Evolutionary conservation across 2,113 vertebrate genomes (phyloP).

Genomic region (Ammospiza nelsoni): DNA sequence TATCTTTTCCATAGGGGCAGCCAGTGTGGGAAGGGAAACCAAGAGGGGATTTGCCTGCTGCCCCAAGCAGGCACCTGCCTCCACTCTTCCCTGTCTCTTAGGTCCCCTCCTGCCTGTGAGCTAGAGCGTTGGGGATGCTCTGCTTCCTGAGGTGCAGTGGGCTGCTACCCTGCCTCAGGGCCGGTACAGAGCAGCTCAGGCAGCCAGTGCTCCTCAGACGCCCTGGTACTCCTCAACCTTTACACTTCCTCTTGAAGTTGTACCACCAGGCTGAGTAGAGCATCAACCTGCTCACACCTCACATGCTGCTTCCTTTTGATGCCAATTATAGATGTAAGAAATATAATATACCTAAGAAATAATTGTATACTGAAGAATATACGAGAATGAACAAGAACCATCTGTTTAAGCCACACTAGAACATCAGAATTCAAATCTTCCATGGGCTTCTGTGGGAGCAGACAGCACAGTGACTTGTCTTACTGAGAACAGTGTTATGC

Average conservation of each 20-base stretch:
- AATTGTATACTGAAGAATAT: not conserved
- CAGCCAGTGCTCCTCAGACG: not conserved
- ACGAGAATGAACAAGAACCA: not conserved
- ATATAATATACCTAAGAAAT: not conserved
- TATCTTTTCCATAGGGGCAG: not conserved
- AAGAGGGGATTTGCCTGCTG: not conserved
- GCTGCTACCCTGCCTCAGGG: not conserved
- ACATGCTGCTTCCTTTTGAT: not conserved
- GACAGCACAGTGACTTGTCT: not conserved
- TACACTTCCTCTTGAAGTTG: too few relatives aligned
- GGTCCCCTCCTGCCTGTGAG: not conserved
- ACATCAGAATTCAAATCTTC: not conserved
- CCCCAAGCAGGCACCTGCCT: not conserved
- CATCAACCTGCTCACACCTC: not conserved
- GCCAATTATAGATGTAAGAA: not conserved
- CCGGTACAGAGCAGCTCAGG: not conserved
- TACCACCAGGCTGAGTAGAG: not conserved
- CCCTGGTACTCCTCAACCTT: not conserved
- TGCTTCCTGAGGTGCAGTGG: not conserved
- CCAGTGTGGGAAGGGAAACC: not conserved
- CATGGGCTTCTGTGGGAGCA: not conserved
- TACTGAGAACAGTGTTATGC: not conserved
- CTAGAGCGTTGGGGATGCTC: not conserved
- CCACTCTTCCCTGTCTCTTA: not conserved
- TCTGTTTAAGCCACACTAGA: not conserved